phyloP scores from a whole-genome alignment of 2,888 invertebrate species.

The Poecilus cupreus region DNA sequence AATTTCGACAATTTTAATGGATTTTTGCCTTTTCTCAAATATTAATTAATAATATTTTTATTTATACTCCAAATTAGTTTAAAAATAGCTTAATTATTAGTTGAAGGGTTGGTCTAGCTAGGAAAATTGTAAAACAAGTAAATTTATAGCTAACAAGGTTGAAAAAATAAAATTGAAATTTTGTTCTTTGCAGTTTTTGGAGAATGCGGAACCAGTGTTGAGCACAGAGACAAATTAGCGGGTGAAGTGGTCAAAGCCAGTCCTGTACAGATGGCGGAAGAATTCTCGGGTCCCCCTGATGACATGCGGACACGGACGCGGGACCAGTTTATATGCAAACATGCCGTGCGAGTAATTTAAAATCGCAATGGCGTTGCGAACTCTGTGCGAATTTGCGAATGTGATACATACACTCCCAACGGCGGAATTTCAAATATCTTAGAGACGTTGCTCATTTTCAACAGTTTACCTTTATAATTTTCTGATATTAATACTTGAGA shows the following conservation, averaged over 20 bases:
- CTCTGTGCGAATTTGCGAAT: slow-evolving; percentile 48
- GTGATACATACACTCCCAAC: background rate
- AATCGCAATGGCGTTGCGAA: slow-evolving; percentile 59
- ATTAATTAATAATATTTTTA: too few species aligned
- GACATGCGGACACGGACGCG: slow-evolving; percentile 52
- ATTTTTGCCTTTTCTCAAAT: too few species aligned
- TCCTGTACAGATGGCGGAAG: slow-evolving; percentile 47
- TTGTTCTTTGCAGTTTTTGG: too few species aligned
- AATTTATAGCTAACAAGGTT: too few species aligned
- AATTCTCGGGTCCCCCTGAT: slow-evolving; percentile 50
- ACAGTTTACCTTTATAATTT: too few species aligned
- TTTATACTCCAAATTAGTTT: too few species aligned
- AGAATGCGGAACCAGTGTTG: background rate
- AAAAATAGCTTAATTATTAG: too few species aligned
- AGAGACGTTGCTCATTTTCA: background rate
- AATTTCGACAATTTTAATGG: too few species aligned
- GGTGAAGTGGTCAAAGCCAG: background rate
- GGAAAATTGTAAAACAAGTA: too few species aligned
- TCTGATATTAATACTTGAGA: too few species aligned
- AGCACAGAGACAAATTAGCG: background rate
- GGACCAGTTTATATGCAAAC: slow-evolving; percentile 59
- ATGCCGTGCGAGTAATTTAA: slow-evolving; percentile 41
- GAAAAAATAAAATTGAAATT: too few species aligned
- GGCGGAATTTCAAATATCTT: background rate
- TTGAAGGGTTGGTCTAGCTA: too few species aligned